Conservation (phyloP, 1,140 invertebrate genomes). For the fruit fly (Drosophila melanogaster) region Release_6_plus_ISO1_MT NC_004354.4:460001-460500, state of each 20-base stretch:
- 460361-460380: conserved; percentile 56
- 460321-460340: neutral
- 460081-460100: conserved; percentile 65
- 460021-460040: conserved; percentile 80
- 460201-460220: conserved; percentile 41
- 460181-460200: conserved; percentile 3
- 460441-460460: conserved; percentile 77
- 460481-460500: conserved; percentile 10
- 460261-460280: neutral
- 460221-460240: neutral
- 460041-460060: conserved; percentile 39
- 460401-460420: conserved; percentile 35
- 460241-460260: neutral
- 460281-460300: too few species aligned
- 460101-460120: conserved; percentile 77
- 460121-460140: conserved; percentile 33
- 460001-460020: conserved; percentile 47
- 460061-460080: conserved; percentile 1
- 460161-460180: conserved; percentile 2
- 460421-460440: conserved; percentile 12
- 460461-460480: conserved; percentile 24
- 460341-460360: neutral
- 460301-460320: too few species aligned
- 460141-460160: neutral
- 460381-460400: neutral